These are phyloP conservation scores for Taenaris catops DNA, from an alignment of 2,888 invertebrate species.

Conservation along the genomic window DNA sequence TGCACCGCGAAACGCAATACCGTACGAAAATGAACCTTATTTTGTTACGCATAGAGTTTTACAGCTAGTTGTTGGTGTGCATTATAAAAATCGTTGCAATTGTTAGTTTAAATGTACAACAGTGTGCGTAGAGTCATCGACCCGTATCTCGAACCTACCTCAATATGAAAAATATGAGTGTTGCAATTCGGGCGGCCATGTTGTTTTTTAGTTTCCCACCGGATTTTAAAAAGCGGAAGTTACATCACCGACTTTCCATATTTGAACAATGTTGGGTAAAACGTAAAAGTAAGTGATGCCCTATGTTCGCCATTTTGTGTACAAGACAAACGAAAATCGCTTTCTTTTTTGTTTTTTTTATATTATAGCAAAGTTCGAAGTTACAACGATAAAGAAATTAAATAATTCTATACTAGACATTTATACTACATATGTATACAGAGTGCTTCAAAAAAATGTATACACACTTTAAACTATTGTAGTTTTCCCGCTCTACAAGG, in stretches of 20 bases:
- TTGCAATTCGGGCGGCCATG: slow-evolving; percentile 34
- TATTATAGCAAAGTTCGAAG: no score
- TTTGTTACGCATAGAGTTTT: slow-evolving; percentile 1
- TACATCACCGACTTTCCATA: slow-evolving; percentile 18
- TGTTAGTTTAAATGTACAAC: slow-evolving; percentile 15
- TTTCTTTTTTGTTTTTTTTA: no score
- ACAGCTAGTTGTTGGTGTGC: not conserved
- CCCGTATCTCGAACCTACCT: slow-evolving; percentile 69
- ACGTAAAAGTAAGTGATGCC: no score
- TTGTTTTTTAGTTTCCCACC: slow-evolving; percentile 28
- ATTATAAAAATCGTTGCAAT: slow-evolving; percentile 2
- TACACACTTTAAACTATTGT: no score
- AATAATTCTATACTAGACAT: no score
- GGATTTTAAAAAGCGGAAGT: slow-evolving; percentile 20
- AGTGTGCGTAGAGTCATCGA: slow-evolving; percentile 57
- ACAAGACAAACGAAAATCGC: no score
- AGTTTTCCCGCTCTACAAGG: no score
- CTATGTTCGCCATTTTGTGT: no score
- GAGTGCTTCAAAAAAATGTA: no score
- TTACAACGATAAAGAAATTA: no score
- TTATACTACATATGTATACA: no score
- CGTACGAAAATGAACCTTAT: slow-evolving; percentile 32
- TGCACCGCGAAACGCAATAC: not conserved
- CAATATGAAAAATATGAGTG: slow-evolving; percentile 59
- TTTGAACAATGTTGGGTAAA: slow-evolving; percentile 8